Evolutionary conservation across 2,113 vertebrate species (phyloP), one percentile per base, ranked within the genome.

Genomic region (Dendropsophus ebraccatus): DNA sequence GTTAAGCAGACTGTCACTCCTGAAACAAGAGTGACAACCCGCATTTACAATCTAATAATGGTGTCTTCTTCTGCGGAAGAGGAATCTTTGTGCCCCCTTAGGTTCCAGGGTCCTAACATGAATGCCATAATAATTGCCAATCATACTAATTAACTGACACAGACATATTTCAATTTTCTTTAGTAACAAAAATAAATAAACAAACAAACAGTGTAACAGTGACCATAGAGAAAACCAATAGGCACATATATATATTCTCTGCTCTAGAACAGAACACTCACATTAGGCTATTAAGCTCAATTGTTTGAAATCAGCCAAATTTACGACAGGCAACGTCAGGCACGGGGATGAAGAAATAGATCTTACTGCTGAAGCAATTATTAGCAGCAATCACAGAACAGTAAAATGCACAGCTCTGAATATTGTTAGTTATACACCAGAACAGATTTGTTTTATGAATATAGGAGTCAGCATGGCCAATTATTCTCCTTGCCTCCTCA

Each of bases 371-470:
- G 73, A 67, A 65, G 58, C 50, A 9, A 37, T 77, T 50, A 41
- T 50, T 78, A 21, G 12, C 16, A 13, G 5, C 23, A 32, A 54
- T 58, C 37, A 72, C 23, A n/a, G 56, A 70, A 30, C 50, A 72
- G 32, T 50, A 72, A 80, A 80, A 41, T 80, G 76, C 77, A 47
- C 84, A 58, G 49, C 56, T 75, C 19, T 35, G 13, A 52, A 52
- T 30, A 54, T 14, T 76, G 30, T 41, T 13, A 65, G 60, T 75
- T 41, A 69, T 56, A 23, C 19, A 56, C 35, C 6, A 80, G 58
- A 72, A 54, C 86, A 75, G 52, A 76, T 87, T 87, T 76, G 35
- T 73, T 86, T 70, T 47, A 47, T 32, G 49, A 80, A 54, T 70
- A 58, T 72, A 70, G 52, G 19, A 80, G 47, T 78, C 47, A 72